Evolutionary conservation across 2,888 invertebrate species (phyloP).

Genomic region (Odontocerum albicorne): DNA sequence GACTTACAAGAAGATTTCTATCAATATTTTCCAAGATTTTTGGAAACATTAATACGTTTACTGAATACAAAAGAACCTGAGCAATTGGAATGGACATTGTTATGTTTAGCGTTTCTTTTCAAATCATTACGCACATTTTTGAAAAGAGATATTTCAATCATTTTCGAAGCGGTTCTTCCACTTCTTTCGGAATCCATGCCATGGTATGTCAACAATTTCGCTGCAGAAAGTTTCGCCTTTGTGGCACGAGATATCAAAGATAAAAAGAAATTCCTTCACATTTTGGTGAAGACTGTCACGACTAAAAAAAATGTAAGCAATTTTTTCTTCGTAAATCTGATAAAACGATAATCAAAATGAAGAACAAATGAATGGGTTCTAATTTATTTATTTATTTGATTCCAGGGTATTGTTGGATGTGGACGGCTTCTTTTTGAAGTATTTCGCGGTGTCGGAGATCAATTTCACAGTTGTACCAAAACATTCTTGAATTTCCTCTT

Average conservation of each 20-base stretch:
- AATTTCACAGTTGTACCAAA: constrained; percentile 83
- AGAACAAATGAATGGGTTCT: not conserved
- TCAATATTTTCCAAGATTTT: constrained; percentile 75
- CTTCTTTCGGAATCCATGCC: constrained; percentile 77
- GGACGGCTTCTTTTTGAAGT: constrained; percentile 89
- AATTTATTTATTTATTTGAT: constrained; percentile 38
- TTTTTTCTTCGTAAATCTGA: not conserved
- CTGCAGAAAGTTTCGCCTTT: constrained; percentile 95
- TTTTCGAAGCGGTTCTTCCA: constrained; percentile 73
- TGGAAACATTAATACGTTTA: constrained; percentile 71
- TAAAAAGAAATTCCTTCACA: constrained; percentile 69
- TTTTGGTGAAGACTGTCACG: constrained; percentile 68
- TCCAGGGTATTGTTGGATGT: constrained; percentile 75
- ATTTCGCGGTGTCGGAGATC: constrained; percentile 76
- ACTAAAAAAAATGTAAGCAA: constrained; percentile 67
- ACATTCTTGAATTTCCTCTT: constrained; percentile 70
- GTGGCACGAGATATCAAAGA: constrained; percentile 87
- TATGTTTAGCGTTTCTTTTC: constrained; percentile 86
- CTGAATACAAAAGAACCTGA: constrained; percentile 79
- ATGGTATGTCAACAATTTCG: constrained; percentile 87
- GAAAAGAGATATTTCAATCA: constrained; percentile 73
- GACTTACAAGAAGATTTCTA: constrained; percentile 91
- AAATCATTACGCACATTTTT: constrained; percentile 85
- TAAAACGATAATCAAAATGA: not conserved
- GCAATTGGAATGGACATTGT: constrained; percentile 82